Percentiles rank a stretch among this genome's conserved stretches.
Evolutionary conservation across 2,797 vertebrate genomes (phyloP).

Genomic region (Brachyrhaphis roseni): DNA sequence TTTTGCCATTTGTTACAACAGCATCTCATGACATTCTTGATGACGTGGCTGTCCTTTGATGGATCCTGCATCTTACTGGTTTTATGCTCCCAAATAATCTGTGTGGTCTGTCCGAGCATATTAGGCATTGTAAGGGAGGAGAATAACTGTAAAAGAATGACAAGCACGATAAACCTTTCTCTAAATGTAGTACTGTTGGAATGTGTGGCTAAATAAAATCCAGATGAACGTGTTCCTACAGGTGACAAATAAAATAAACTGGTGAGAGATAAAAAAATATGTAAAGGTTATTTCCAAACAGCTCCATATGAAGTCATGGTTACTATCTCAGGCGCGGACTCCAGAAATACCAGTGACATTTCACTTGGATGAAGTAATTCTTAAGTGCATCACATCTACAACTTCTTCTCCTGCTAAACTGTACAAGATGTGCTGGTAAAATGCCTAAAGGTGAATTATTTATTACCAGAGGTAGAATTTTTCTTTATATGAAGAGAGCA

Average conservation of each 20-base stretch:
- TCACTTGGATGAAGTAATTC: conserved; percentile 40
- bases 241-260: conserved; percentile 76
- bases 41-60: conserved; percentile 18
- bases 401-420: conserved; percentile 22
- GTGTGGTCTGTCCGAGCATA: conserved; percentile 65
- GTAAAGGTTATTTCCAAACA: conserved; percentile 65
- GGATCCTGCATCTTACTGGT: neutral
- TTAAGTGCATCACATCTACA: conserved; percentile 14
- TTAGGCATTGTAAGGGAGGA: conserved; percentile 66
- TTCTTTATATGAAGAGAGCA: neutral
- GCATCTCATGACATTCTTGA: conserved; percentile 14
- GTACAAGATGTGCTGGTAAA: neutral
- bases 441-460: neutral
- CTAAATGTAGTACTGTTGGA: conserved; percentile 67
- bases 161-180: conserved; percentile 70
- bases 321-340: conserved; percentile 58
- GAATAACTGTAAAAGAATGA: conserved; percentile 69
- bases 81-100: conserved; percentile 51
- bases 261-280: conserved; percentile 49
- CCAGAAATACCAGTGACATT: conserved; percentile 55
- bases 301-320: conserved; percentile 65
- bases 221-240: conserved; percentile 66
- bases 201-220: conserved; percentile 71
- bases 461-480: neutral
- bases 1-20: conserved; percentile 14